A percentile compares a stretch with the other conserved stretches of the same genome.
Evolutionary conservation across 2,797 vertebrate genomes (phyloP).

Genomic region (Austrolebias charrua): DNA sequence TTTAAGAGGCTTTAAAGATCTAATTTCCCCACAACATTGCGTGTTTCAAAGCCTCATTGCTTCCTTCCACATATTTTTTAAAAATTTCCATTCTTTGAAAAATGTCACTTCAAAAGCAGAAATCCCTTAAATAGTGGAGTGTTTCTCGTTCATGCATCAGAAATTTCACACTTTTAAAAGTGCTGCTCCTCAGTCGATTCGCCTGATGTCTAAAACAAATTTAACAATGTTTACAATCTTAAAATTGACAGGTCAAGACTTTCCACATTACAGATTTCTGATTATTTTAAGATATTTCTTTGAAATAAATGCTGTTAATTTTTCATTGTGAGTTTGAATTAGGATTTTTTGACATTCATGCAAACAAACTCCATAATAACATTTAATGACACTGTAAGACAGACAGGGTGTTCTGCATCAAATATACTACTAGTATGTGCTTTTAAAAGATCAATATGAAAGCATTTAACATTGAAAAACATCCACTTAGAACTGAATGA

Average conservation of each 20-base stretch:
- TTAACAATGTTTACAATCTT: constrained; percentile 24
- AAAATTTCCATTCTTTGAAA: constrained; percentile 9
- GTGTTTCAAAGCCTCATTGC: constrained; percentile 13
- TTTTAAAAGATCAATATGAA: constrained; percentile 9
- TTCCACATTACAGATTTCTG: constrained; percentile 2
- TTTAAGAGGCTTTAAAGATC: background rate
- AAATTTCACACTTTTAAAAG: constrained; percentile 24
- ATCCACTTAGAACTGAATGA: background rate
- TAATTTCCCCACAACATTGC: constrained; percentile 1
- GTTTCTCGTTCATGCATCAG: constrained; percentile 34
- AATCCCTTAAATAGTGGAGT: constrained; percentile 28
- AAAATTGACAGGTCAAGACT: constrained; percentile 25
- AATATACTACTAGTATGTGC: background rate
- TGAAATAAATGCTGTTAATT: background rate
- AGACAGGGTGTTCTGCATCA: background rate
- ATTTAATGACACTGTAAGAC: background rate
- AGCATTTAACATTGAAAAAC: constrained; percentile 7
- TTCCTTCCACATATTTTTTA: constrained; percentile 24
- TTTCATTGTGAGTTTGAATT: background rate
- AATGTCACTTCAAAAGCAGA: constrained; percentile 46
- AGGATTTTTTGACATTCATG: background rate
- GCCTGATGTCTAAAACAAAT: constrained; percentile 34
- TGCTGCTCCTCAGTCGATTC: constrained; percentile 15
- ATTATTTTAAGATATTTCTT: constrained; percentile 2
- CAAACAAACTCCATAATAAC: background rate